A percentile compares a stretch with the other conserved stretches of the same genome.
These are phyloP conservation scores for Ichneumon xanthorius DNA, from an alignment of 2,888 invertebrate species.

Conservation along the genomic window DNA sequence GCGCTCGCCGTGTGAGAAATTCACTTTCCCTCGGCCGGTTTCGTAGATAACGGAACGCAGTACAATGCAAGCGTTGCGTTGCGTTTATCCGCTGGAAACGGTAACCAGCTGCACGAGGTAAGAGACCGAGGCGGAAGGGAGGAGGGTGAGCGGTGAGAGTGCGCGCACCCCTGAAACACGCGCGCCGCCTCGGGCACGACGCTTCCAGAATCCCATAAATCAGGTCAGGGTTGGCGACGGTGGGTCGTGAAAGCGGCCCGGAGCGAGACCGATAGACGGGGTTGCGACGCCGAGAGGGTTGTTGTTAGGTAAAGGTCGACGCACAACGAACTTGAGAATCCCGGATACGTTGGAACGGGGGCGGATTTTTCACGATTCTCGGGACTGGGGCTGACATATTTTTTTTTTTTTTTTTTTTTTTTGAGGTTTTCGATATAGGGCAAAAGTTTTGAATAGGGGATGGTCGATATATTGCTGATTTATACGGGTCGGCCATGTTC, in stretches of 20 bases:
- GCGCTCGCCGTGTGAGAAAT: not conserved
- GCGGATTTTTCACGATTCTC: constrained; percentile 17
- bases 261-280: constrained; percentile 74
- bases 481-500: too few relatives aligned
- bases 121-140: constrained; percentile 50
- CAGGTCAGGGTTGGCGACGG: constrained; percentile 86
- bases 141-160: constrained; percentile 51
- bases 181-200: constrained; percentile 81
- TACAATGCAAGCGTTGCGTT: constrained; percentile 15
- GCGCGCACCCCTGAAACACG: constrained; percentile 75
- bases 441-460: too few relatives aligned
- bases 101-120: constrained; percentile 80
- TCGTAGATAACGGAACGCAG: constrained; percentile 21
- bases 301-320: constrained; percentile 83
- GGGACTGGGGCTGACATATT: too few relatives aligned
- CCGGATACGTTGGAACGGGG: constrained; percentile 64
- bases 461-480: too few relatives aligned
- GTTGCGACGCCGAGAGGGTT: constrained; percentile 75
- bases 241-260: constrained; percentile 74
- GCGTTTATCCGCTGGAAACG: constrained; percentile 75
- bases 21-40: constrained; percentile 55
- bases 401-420: too few relatives aligned
- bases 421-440: too few relatives aligned
- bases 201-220: constrained; percentile 88
- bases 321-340: constrained; percentile 79